Conservation (phyloP, 2,888 invertebrate genomes). For the Nomada fucata region DNA sequence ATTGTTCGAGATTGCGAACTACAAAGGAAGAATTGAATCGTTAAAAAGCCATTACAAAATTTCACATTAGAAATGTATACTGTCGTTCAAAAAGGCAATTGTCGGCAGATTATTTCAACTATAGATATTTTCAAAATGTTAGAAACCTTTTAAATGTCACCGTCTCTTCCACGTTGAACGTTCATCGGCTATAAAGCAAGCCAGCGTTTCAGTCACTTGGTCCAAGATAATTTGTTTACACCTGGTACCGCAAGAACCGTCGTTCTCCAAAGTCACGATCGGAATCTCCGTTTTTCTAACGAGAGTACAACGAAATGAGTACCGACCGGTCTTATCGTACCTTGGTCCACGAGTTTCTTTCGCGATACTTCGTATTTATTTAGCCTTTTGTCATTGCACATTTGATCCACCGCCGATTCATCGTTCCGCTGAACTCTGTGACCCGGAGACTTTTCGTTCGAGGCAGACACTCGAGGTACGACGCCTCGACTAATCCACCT, state of each 20-base stretch:
- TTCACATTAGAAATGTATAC: no score
- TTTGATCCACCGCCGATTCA: constrained; percentile 27
- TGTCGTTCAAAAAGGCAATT: no score
- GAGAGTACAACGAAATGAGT: not conserved
- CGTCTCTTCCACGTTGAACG: no score
- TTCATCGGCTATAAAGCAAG: not conserved
- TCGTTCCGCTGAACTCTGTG: constrained; percentile 40
- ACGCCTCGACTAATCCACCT: constrained; percentile 25
- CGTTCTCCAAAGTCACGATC: not conserved
- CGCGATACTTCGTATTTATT: not conserved
- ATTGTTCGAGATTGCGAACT: no score
- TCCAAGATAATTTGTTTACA: not conserved
- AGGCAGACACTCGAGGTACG: constrained; percentile 22
- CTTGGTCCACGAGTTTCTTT: constrained; percentile 39
- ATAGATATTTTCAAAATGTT: not conserved
- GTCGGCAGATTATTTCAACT: not conserved
- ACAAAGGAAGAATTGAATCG: no score
- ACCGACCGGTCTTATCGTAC: constrained; percentile 45
- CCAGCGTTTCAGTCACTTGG: not conserved
- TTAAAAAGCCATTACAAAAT: no score
- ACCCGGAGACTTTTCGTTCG: constrained; percentile 23
- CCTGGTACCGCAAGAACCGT: not conserved
- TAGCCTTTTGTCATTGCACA: constrained; percentile 18
- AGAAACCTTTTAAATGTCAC: not conserved
- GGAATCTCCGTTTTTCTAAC: not conserved